These are phyloP conservation scores for Chrosomus eos DNA, from an alignment of 2,797 vertebrate genomes.

Conservation along the genomic window DNA sequence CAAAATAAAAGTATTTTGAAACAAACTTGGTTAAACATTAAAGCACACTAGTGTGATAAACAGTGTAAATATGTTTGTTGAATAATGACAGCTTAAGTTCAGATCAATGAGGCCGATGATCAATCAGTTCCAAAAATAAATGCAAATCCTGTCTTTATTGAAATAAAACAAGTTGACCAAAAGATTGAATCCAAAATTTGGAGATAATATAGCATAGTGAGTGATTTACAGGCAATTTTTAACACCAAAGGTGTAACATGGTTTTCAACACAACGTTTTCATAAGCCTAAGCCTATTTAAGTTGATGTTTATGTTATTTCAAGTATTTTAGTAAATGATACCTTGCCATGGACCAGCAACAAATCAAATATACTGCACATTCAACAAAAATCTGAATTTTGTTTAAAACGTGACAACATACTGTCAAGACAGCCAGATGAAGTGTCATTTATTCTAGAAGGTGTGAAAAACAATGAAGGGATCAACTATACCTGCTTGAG, in stretches of 20 bases:
- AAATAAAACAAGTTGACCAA: background rate
- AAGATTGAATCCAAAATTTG: background rate
- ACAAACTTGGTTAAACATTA: too few species aligned
- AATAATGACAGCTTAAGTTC: too few species aligned
- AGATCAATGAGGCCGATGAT: background rate
- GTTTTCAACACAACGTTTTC: background rate
- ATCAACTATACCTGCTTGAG: constrained; percentile 88
- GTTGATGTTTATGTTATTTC: background rate
- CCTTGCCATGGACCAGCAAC: background rate
- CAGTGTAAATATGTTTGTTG: too few species aligned
- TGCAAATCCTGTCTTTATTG: background rate
- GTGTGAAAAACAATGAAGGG: constrained; percentile 15
- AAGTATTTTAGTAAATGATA: background rate
- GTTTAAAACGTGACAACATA: background rate
- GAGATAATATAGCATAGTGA: background rate
- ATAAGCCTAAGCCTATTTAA: background rate
- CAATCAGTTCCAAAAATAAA: background rate
- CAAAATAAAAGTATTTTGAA: too few species aligned
- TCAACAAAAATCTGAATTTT: background rate
- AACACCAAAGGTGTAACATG: background rate
- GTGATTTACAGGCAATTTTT: background rate
- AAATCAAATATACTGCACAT: background rate
- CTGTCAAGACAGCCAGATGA: background rate
- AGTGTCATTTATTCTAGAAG: background rate
- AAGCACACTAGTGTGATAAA: too few species aligned